Base-by-base conservation (phyloP, 2,797 vertebrate genomes). In the Acanthurus leucopareius region DNA sequence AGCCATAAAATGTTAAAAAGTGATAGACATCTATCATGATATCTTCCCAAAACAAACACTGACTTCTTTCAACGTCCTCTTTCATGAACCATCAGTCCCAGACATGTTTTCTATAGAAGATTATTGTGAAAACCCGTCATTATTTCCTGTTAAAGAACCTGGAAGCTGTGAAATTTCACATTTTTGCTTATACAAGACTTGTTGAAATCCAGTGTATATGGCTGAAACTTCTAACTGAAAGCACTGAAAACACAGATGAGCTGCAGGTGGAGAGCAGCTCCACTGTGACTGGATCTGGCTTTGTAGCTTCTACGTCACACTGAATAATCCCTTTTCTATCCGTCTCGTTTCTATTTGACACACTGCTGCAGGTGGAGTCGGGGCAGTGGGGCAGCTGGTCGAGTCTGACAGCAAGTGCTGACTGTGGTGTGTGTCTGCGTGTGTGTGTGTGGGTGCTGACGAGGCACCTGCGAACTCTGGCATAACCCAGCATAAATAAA, bases 381-480 rank as follows among this genome's bases (percentile, higher is more conserved):
- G 69, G 79, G 61, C 76, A 74, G 80, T 47, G 16, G 84, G 73
- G 75, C 90, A 92, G 86, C 88, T 91, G 89, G 58, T 60, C 56
- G 22, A 70, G 40, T 62, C 71, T 52, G 66, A 81, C 69, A 75
- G 73, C 79, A 77, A 62, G 62, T 78, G 85, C 79, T 75, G 71
- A 67, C 77, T 73, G 73, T 54, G 60, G 49, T 35, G 67, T 77
- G 6, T 45, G 72, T 77, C 73, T 42, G 54, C 51, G 66, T 48
- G 47, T 32, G 48, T 69, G 73, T 67, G 61, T 77, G 84, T 4
- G 25, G 59, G 48, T 80, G 84, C 84, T 77, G 61, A 90, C 49
- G 1, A 83, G 81, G 82, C 92, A 93, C 91, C 88, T 89, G 89
- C 87, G 78, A 49, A 84, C 84, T 73, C 61, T 60, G 53, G 61